phyloP scores from a whole-genome alignment of 2,113 vertebrate species.

The Callipepla squamata region DNA sequence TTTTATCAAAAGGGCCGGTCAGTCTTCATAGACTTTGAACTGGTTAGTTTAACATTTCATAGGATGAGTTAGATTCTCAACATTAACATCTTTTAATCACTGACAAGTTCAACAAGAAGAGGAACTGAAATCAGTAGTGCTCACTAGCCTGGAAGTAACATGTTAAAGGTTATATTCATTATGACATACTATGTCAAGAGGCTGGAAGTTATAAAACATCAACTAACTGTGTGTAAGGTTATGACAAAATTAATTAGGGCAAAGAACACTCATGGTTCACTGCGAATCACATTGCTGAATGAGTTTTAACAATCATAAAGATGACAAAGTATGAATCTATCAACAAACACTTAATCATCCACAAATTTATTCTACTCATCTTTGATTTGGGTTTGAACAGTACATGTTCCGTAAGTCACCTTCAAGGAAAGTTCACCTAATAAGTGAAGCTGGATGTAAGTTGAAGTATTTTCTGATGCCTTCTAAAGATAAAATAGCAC shows the following conservation, averaged over 20 bases:
- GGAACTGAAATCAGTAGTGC: not conserved
- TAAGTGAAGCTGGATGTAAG: not conserved
- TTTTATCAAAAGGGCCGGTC: not conserved
- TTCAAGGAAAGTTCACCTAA: not conserved
- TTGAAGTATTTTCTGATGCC: not conserved
- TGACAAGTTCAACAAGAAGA: not conserved
- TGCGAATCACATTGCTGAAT: not conserved
- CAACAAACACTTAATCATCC: not conserved
- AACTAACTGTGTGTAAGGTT: not conserved
- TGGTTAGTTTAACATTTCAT: not conserved
- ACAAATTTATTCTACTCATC: not conserved
- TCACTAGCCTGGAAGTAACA: constrained; percentile 16
- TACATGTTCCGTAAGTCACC: not conserved
- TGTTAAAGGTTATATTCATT: constrained; percentile 59
- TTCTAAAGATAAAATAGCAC: not conserved
- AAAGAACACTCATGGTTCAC: not conserved
- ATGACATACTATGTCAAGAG: constrained; percentile 14
- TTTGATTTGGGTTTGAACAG: not conserved
- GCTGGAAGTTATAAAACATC: constrained; percentile 43
- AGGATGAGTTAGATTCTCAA: not conserved
- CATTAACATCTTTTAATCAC: not conserved
- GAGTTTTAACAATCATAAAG: not conserved
- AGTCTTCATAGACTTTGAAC: not conserved
- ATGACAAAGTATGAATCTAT: not conserved
- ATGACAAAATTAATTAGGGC: constrained; percentile 45